Percentiles rank a stretch among this genome's conserved stretches.
phyloP scores from a whole-genome alignment of 2,113 vertebrate genomes.

The Octodon degus region DNA sequence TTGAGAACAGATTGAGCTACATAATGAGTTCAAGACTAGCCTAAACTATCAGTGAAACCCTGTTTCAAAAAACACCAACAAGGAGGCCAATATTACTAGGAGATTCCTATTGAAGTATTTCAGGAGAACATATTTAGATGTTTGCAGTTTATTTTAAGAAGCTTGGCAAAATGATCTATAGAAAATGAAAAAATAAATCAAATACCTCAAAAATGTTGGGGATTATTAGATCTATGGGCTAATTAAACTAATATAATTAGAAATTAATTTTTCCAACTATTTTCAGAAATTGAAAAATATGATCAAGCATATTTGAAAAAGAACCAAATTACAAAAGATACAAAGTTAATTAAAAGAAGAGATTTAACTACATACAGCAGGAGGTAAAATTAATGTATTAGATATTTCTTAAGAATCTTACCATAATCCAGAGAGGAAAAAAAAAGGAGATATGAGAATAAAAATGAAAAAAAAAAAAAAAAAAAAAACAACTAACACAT shows the following conservation, averaged over 20 bases:
- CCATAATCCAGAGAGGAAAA: not conserved
- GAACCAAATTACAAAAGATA: not conserved
- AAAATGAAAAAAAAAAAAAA: not conserved
- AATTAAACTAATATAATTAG: not conserved
- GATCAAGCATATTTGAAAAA: constrained; percentile 1
- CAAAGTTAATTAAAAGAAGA: not conserved
- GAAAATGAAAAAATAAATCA: not conserved
- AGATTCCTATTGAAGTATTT: not conserved
- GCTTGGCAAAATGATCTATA: not conserved
- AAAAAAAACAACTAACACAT: not conserved
- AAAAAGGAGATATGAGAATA: not conserved
- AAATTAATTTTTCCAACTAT: not conserved
- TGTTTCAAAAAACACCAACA: too few relatives aligned
- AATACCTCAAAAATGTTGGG: not conserved
- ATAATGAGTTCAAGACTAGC: not conserved
- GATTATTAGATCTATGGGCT: not conserved
- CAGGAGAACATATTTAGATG: not conserved
- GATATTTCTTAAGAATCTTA: not conserved
- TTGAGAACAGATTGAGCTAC: not conserved
- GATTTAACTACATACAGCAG: not conserved
- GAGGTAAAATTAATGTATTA: not conserved
- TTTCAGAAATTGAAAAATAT: not conserved
- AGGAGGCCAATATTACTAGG: not conserved
- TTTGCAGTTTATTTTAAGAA: not conserved
- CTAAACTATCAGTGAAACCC: too few relatives aligned